Evolutionary conservation across 2,888 invertebrate species (phyloP), one percentile per base, ranked within the genome.

Genomic region (Polyploca ridens): DNA sequence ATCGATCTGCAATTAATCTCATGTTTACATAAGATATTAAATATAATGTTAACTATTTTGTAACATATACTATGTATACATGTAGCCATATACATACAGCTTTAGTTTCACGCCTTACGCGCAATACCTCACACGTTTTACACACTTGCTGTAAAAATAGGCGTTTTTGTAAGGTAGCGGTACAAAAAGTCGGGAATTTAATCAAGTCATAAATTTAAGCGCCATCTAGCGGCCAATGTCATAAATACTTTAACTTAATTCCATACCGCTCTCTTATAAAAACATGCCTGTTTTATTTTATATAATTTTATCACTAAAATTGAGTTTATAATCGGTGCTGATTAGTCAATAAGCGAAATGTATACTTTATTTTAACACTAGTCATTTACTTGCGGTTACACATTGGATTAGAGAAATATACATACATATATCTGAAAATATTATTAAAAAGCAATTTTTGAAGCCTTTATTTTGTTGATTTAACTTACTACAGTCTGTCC

Each of bases 51-150:
- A 63, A 65, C 66, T 81, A 83, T 82, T 84, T 83, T 81, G 73
- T 83, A 81, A 76, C 68, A 75, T 57, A 46, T 46, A 46, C 46
- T 46, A n/a, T 27, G 10, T 74, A 65, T 76, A 73, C 66, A 77
- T 68, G 66, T 77, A 74, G 75, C 77, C 76, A 82, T 83, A 77
- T 54, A 54, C 54, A 10, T 71, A 67, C 69, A 65, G 84, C 85
- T 85, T 82, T 76, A 85, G 69, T 74, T 77, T 73, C 79, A 70
- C 72, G 86, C 86, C 86, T 86, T 84, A 80, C 61, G 70, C 77
- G 74, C 79, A 77, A 81, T 86, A 86, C 87, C 86, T 86, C 87
- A 85, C 84, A 69, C 19, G 7, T 49, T 41, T 65, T 69, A 65
- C 67, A 72, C 66, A 69, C 10, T 49, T 49, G n/a, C 16, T n/a